Conservation (phyloP, 2,113 vertebrate species). For the Rhinopomastus cyanomelas region DNA sequence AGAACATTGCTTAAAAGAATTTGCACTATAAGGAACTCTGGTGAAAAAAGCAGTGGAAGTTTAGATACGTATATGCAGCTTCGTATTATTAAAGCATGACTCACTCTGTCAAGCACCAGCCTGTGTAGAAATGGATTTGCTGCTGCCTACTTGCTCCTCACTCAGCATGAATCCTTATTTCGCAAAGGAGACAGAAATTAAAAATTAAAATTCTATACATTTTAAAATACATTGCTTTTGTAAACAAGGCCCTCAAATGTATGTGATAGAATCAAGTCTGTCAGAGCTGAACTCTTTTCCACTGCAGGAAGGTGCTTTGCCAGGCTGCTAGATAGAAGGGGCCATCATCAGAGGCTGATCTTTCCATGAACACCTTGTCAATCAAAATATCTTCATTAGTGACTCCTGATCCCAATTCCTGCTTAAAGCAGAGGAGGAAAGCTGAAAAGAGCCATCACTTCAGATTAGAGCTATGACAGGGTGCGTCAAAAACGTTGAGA, state of each 20-base stretch:
- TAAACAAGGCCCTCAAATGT: not conserved
- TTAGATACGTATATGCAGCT: slow-evolving; percentile 5
- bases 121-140: slow-evolving; percentile 16
- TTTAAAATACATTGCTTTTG: not conserved
- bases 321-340: not conserved
- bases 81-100: slow-evolving; percentile 21
- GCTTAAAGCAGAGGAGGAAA: not conserved
- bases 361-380: not conserved
- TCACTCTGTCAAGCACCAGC: slow-evolving; percentile 38
- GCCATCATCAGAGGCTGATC: not conserved
- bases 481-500: fast-evolving
- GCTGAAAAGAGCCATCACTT: not conserved
- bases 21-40: not conserved
- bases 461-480: not conserved
- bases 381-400: not conserved
- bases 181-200: not conserved
- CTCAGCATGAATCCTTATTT: not conserved
- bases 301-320: not conserved
- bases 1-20: not conserved
- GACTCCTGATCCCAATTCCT: not conserved
- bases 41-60: not conserved
- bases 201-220: not conserved
- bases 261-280: not conserved
- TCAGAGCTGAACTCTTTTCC: not conserved
- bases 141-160: slow-evolving; percentile 40